Conservation (phyloP, 2,797 vertebrate species). For the Propithecus perrieri region DNA sequence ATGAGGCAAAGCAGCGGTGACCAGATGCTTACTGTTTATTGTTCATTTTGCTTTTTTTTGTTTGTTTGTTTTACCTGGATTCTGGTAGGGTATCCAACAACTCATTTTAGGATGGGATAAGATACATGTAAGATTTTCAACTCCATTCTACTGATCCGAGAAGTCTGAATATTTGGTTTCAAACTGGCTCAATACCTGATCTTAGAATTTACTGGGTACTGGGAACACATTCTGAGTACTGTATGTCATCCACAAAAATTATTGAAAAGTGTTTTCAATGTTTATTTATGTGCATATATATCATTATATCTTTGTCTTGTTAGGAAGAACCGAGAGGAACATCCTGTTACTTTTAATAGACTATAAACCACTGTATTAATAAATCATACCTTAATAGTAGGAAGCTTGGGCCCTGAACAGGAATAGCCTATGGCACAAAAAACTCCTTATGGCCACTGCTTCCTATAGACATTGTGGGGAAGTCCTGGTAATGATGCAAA, state of each 20-base stretch:
- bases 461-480: not conserved
- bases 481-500: not conserved
- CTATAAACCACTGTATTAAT: not conserved
- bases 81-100: not conserved
- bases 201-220: not conserved
- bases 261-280: not conserved
- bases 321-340: not conserved
- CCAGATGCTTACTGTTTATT: too few relatives aligned
- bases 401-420: not conserved
- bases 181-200: not conserved
- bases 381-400: not conserved
- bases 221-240: not conserved
- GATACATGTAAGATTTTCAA: not conserved
- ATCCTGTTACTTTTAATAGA: conserved; percentile 9
- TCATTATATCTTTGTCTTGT: not conserved
- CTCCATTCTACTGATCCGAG: not conserved
- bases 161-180: not conserved
- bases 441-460: not conserved
- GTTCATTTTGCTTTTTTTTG: not conserved
- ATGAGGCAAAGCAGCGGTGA: too few relatives aligned
- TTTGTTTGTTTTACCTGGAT: not conserved
- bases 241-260: not conserved
- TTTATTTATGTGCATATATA: not conserved
- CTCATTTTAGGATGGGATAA: not conserved
- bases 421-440: not conserved